Conservation (phyloP, 2,797 vertebrate genomes). For the Hypotaenidia okinawae region DNA sequence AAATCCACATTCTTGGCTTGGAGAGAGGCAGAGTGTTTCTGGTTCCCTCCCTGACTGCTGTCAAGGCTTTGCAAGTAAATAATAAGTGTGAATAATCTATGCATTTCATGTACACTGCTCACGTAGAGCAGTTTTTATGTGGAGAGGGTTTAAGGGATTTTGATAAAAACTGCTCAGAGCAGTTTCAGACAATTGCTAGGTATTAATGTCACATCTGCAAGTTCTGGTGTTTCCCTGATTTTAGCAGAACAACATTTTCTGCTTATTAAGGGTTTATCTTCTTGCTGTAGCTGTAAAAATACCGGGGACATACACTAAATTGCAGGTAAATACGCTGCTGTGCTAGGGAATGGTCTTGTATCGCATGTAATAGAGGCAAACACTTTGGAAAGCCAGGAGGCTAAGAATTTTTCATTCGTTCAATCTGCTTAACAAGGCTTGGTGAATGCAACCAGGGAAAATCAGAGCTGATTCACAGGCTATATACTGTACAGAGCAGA, state of each 20-base stretch:
- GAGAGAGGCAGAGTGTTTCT: background rate
- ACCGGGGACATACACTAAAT: background rate
- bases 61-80: conserved; percentile 26
- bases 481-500: background rate
- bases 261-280: background rate
- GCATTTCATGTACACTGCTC: background rate
- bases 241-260: conserved; percentile 21
- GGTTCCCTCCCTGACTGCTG: background rate
- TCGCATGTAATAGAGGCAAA: background rate
- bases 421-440: background rate
- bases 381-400: background rate
- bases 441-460: background rate
- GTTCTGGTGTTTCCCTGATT: background rate
- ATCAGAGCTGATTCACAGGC: background rate
- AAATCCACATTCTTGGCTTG: conserved; percentile 54
- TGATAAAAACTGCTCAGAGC: conserved; percentile 19
- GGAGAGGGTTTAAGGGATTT: conserved; percentile 9
- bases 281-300: background rate
- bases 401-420: background rate
- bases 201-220: background rate
- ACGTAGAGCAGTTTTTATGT: background rate
- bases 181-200: background rate
- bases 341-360: background rate
- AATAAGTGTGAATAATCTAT: background rate
- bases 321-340: background rate